A percentile compares a stretch with the other conserved stretches of the same genome.
phyloP scores from a whole-genome alignment of 1,140 invertebrate species.

The Berghia stephanieae region DNA sequence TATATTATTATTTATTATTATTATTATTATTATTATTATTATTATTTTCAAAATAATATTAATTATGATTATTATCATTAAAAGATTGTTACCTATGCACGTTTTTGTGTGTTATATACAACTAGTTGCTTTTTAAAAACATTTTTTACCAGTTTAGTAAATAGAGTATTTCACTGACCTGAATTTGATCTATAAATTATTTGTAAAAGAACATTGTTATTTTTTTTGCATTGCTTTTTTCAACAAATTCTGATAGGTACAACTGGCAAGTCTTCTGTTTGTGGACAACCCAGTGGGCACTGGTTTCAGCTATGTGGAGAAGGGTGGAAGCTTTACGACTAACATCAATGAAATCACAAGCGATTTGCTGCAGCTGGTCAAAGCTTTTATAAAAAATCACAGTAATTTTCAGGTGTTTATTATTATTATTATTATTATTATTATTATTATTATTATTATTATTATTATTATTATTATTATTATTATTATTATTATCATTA shows the following conservation, averaged over 20 bases:
- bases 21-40: no score
- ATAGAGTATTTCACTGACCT: background rate
- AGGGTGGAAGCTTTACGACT: conserved; percentile 69
- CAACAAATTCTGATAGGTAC: conserved; percentile 62
- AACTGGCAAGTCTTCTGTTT: conserved; percentile 85
- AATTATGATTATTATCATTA: no score
- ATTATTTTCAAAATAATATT: no score
- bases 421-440: no score
- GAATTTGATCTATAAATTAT: background rate
- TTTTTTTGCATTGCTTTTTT: conserved; percentile 1
- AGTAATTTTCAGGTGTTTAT: conserved; percentile 74
- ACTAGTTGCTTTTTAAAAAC: background rate
- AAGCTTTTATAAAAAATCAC: conserved; percentile 73
- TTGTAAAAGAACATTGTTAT: background rate
- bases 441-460: no score
- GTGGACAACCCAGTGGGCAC: conserved; percentile 89
- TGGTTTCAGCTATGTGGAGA: conserved; percentile 86
- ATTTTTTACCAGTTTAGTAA: background rate
- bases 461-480: no score
- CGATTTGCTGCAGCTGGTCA: conserved; percentile 81
- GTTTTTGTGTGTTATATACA: background rate
- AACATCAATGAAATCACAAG: conserved; percentile 79
- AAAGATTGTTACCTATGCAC: no score
- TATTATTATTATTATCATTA: no score
- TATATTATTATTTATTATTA: no score